Percentiles rank a stretch among this genome's conserved stretches.
These are phyloP conservation scores for Spatula versicolor DNA, from an alignment of 2,797 vertebrate species.

Conservation along the genomic window DNA sequence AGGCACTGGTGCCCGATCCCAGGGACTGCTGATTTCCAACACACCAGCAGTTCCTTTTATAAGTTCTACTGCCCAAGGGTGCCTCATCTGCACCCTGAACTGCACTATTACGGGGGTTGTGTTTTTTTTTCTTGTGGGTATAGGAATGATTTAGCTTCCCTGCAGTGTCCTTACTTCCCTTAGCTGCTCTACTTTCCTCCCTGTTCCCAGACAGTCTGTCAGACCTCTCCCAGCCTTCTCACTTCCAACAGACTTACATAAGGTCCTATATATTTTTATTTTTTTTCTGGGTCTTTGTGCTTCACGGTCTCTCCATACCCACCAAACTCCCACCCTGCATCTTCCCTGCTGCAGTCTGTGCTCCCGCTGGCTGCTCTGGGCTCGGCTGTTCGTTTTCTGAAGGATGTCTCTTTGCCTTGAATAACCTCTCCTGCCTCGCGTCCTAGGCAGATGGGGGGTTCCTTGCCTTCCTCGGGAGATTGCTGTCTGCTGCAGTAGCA, in stretches of 20 bases:
- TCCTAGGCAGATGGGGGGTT: neutral
- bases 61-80: neutral
- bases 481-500: neutral
- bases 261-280: neutral
- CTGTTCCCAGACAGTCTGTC: neutral
- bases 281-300: neutral
- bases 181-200: neutral
- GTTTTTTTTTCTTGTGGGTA: neutral
- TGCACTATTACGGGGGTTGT: neutral
- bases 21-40: neutral
- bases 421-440: constrained; percentile 1
- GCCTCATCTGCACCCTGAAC: neutral
- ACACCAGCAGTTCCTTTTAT: neutral
- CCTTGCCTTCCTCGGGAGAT: neutral
- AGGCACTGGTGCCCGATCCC: neutral
- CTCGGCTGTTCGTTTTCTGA: neutral
- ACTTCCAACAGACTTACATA: neutral
- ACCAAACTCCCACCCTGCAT: neutral
- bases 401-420: constrained; percentile 11
- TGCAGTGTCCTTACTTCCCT: neutral
- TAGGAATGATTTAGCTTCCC: neutral
- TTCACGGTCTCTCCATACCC: neutral
- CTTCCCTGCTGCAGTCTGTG: neutral
- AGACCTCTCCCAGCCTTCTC: neutral
- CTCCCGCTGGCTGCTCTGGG: neutral